Base-by-base conservation (phyloP, 1,140 invertebrate species). In the Phymorhynchus buccinoides region DNA sequence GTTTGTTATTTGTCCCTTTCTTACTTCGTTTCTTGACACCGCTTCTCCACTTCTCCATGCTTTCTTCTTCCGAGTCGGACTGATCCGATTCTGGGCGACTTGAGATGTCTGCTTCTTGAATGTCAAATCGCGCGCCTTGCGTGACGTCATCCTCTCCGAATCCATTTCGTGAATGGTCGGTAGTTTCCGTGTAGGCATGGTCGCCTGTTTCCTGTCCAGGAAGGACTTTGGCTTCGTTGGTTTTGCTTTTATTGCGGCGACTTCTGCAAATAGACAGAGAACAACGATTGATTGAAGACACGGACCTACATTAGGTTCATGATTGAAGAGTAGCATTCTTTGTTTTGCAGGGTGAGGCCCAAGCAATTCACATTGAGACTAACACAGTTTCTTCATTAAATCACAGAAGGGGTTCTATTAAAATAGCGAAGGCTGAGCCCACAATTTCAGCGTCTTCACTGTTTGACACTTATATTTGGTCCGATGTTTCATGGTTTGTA, bases 1-100 rank as follows among this genome's bases (percentile, higher is more conserved):
- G 84, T 22, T 86, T 84, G n/a, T 80, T 86, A 30, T 73, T 42
- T 48, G 71, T 84, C 22, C 83, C 79, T 80, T 77, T 84, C 62
- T 73, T 80, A n/a, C 42, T 48, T 0, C 83, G 41, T 75, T 80
- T 86, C 77, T 84, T 56, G 44, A 73, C 66, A 27, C 56, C 56
- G 22, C 22, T 62, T 3, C 39, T 56, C 44, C 22, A 42, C 18
- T 77, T 66, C 39, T 84, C 78, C 66, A 56, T 75, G 37, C 42
- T 48, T 42, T 81, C 80, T 71, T 52, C 77, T 48, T 83, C 80
- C 32, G 39, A 22, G 1, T 35, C 75, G 22, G 42, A 22, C 12
- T 35, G 30, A 32, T 73, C 66, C 35, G 52, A 39, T 1, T 66
- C 30, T 22, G 56, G 37, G 18, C 32, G 71, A 44, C 22, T 32